A percentile compares a stretch with the other conserved stretches of the same genome.
These are phyloP conservation scores for Drosophila dives DNA, from an alignment of 2,888 invertebrate species.

Conservation along the genomic window DNA sequence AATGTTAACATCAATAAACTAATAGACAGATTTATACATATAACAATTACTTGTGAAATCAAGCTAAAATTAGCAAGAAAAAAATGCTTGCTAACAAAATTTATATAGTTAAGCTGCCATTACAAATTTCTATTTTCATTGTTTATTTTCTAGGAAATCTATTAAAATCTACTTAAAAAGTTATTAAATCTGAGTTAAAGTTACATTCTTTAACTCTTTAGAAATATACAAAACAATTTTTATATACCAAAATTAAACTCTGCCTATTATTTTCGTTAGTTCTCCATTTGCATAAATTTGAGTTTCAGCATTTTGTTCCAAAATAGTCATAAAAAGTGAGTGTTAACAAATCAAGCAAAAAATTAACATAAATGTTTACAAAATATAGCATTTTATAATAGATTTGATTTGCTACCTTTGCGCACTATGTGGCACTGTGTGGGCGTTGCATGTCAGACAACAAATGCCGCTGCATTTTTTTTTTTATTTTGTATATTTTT, in stretches of 20 bases:
- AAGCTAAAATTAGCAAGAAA: background rate
- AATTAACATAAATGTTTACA: background rate
- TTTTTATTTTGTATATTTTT: background rate
- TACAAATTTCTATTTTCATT: background rate
- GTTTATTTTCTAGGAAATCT: background rate
- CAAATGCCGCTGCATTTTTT: constrained; percentile 46
- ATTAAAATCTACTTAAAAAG: background rate
- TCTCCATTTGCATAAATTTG: too few relatives aligned
- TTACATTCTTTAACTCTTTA: too few relatives aligned
- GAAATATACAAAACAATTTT: too few relatives aligned
- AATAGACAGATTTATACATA: background rate
- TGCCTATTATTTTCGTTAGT: background rate
- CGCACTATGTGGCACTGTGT: constrained; percentile 61
- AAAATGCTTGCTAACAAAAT: background rate
- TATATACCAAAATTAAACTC: background rate
- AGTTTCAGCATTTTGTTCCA: too few relatives aligned
- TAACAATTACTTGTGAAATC: background rate
- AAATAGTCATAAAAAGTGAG: background rate
- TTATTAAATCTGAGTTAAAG: background rate
- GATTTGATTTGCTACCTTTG: constrained; percentile 36
- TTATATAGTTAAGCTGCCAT: background rate
- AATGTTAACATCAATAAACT: too few relatives aligned
- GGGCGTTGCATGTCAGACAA: constrained; percentile 54
- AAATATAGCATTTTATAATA: background rate
- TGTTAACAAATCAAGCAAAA: background rate